Conservation (phyloP, 1,140 invertebrate genomes). For the Xylocopa sonorina region DNA sequence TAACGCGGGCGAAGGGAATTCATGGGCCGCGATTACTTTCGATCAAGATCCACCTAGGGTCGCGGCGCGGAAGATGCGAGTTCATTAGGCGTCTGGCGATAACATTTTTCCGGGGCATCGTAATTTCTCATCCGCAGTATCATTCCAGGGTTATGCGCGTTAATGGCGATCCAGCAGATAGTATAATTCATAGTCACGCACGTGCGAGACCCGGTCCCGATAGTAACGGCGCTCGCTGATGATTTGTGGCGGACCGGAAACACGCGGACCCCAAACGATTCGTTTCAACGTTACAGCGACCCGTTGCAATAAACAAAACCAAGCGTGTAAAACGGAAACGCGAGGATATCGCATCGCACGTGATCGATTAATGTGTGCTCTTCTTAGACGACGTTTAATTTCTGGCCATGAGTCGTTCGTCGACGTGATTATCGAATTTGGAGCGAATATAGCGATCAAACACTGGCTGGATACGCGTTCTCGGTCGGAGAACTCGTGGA, state of each 20-base stretch:
- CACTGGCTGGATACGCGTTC: background rate
- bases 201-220: conserved; percentile 37
- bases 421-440: background rate
- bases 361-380: conserved; percentile 60
- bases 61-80: background rate
- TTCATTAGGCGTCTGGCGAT: background rate
- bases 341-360: conserved; percentile 57
- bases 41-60: background rate
- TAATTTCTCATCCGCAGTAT: conserved; percentile 29
- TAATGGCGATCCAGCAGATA: conserved; percentile 67
- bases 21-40: background rate
- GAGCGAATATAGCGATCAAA: background rate
- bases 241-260: conserved; percentile 47
- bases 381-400: too few relatives aligned
- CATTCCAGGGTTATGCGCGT: conserved; percentile 20
- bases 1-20: too few relatives aligned
- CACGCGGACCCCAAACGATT: conserved; percentile 43
- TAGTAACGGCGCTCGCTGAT: conserved; percentile 54
- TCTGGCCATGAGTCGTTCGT: too few relatives aligned
- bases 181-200: conserved; percentile 70
- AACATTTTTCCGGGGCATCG: background rate
- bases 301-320: conserved; percentile 64
- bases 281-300: conserved; percentile 65
- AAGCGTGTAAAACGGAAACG: conserved; percentile 51
- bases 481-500: background rate